Percentiles rank a stretch among this genome's conserved stretches.
These are phyloP conservation scores for Theocolax elegans DNA, from an alignment of 1,140 invertebrate species.

Conservation along the genomic window DNA sequence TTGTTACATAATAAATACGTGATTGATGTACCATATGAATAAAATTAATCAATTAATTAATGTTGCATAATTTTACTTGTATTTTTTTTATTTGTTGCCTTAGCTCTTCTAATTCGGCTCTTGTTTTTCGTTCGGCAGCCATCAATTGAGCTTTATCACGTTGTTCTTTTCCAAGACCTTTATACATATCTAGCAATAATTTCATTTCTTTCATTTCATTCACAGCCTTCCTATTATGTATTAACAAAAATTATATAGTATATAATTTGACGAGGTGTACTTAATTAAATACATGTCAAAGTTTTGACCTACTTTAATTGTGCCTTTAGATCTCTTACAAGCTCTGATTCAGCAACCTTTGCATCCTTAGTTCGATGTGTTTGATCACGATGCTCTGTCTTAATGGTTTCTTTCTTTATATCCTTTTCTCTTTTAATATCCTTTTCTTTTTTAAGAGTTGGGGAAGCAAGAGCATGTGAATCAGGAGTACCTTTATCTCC, in stretches of 20 bases:
- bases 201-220: conserved; percentile 95
- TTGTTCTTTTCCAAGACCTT: conserved; percentile 95
- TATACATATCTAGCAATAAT: conserved; percentile 95
- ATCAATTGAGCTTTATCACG: conserved; percentile 96
- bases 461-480: conserved; percentile 62
- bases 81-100: conserved; percentile 85
- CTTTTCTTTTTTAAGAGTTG: conserved; percentile 72
- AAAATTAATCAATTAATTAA: no score
- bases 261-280: background rate
- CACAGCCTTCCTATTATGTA: conserved; percentile 81
- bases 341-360: conserved; percentile 72
- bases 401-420: conserved; percentile 72
- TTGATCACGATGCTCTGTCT: conserved; percentile 68
- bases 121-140: conserved; percentile 91
- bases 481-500: conserved; percentile 62
- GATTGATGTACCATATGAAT: no score
- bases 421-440: conserved; percentile 72
- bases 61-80: conserved; percentile 64
- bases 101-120: conserved; percentile 90
- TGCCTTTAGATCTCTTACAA: conserved; percentile 86
- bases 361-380: conserved; percentile 71
- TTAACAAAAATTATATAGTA: conserved; percentile 14
- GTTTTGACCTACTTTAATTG: conserved; percentile 84
- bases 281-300: conserved; percentile 18
- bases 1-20: background rate